These are phyloP conservation scores for Syngnathus scovelli DNA, from an alignment of 2,113 vertebrate species.

Conservation along the genomic window DNA sequence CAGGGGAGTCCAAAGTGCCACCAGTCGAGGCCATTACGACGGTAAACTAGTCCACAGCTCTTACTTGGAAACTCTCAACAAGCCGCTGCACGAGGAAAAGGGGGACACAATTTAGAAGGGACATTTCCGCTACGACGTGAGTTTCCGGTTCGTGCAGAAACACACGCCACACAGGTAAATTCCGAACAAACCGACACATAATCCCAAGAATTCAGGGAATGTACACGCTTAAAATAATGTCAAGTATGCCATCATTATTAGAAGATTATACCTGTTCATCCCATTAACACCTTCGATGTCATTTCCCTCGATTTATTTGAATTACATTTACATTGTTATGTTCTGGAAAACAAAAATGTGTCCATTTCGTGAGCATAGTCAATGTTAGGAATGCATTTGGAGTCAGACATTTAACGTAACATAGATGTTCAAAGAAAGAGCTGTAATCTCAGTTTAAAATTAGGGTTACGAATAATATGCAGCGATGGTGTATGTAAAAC, in stretches of 20 bases:
- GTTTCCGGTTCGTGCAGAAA: constrained; percentile 45
- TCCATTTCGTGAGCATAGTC: neutral
- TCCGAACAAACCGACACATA: neutral
- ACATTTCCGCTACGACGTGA: constrained; percentile 44
- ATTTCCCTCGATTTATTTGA: neutral
- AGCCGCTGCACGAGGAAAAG: constrained; percentile 42
- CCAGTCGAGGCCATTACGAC: constrained; percentile 23
- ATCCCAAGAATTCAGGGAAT: no score
- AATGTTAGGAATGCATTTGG: neutral
- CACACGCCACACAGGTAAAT: neutral
- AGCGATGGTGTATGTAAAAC: constrained; percentile 62
- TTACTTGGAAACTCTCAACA: constrained; percentile 47
- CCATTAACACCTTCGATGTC: neutral
- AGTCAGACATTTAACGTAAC: neutral
- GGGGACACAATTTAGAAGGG: constrained; percentile 31
- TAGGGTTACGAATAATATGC: neutral
- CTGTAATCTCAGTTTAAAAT: neutral
- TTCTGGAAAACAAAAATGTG: neutral
- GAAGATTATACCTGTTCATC: no score
- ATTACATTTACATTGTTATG: neutral
- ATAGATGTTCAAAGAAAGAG: neutral
- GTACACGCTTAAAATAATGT: no score
- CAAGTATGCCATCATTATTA: no score
- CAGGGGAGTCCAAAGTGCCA: constrained; percentile 61
- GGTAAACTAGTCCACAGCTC: neutral